A percentile compares a stretch with the other conserved stretches of the same genome.
Conservation (phyloP, 1,140 invertebrate genomes). For the Caenorhabditis latens region DNA sequence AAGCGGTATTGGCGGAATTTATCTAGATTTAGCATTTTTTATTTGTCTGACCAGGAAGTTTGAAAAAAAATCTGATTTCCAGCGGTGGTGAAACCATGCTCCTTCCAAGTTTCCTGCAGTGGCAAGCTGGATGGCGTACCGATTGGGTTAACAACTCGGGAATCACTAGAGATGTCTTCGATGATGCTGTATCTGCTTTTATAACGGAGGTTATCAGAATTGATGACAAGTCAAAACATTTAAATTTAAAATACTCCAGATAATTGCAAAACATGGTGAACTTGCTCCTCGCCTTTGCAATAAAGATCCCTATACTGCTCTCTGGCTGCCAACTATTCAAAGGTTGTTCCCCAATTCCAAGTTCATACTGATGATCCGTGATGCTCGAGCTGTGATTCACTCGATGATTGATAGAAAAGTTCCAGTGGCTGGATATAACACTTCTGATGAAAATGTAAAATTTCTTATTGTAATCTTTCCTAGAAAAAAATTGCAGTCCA, state of each 20-base stretch:
- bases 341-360: constrained; percentile 47
- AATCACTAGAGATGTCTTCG: constrained; percentile 52
- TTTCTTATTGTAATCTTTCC: constrained; percentile 2
- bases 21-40: too few species aligned
- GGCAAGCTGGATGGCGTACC: constrained; percentile 45
- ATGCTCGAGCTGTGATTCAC: constrained; percentile 55
- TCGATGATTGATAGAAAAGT: constrained; percentile 58
- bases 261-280: constrained; percentile 55
- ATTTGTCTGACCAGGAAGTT: too few species aligned
- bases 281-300: constrained; percentile 49
- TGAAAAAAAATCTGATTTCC: not conserved
- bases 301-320: constrained; percentile 56
- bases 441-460: constrained; percentile 15
- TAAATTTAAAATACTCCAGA: not conserved
- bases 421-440: constrained; percentile 53
- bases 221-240: not conserved
- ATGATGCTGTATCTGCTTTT: constrained; percentile 53
- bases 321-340: constrained; percentile 31
- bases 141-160: constrained; percentile 54
- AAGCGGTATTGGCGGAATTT: too few species aligned
- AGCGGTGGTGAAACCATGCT: constrained; percentile 61
- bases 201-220: constrained; percentile 7
- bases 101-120: constrained; percentile 31
- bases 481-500: not conserved
- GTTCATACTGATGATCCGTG: constrained; percentile 60